Evolutionary conservation across 2,113 vertebrate genomes (phyloP).

Genomic region (Pterocles orientalis): DNA sequence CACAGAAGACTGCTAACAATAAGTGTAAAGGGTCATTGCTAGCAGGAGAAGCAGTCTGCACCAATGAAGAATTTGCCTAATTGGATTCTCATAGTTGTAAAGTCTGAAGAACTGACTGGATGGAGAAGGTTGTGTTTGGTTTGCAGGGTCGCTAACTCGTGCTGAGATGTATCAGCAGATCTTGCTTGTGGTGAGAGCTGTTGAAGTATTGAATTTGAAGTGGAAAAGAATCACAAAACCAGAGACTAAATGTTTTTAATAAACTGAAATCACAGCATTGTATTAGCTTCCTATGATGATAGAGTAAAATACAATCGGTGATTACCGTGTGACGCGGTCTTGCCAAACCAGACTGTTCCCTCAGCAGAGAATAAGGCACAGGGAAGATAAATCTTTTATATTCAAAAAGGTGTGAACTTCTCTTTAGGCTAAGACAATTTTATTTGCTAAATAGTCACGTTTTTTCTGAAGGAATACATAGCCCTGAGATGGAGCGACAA

Average conservation of each 20-base stretch:
- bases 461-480: neutral
- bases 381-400: neutral
- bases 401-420: neutral
- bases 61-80: neutral
- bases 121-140: neutral
- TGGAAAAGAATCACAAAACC: neutral
- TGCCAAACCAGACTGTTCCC: neutral
- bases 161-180: neutral
- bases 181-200: neutral
- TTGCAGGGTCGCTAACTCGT: neutral
- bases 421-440: neutral
- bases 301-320: fast-evolving
- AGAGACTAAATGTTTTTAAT: neutral
- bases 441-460: neutral
- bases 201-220: neutral
- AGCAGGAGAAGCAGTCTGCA: neutral
- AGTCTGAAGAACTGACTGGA: neutral
- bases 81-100: neutral
- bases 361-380: neutral
- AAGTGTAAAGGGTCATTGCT: neutral
- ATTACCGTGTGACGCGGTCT: neutral
- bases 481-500: neutral
- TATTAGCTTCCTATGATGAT: neutral
- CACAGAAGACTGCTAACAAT: neutral
- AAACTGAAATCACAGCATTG: neutral